A percentile compares a stretch with the other conserved stretches of the same genome.
phyloP scores from a whole-genome alignment of 2,888 invertebrate species.

The Syritta pipiens region DNA sequence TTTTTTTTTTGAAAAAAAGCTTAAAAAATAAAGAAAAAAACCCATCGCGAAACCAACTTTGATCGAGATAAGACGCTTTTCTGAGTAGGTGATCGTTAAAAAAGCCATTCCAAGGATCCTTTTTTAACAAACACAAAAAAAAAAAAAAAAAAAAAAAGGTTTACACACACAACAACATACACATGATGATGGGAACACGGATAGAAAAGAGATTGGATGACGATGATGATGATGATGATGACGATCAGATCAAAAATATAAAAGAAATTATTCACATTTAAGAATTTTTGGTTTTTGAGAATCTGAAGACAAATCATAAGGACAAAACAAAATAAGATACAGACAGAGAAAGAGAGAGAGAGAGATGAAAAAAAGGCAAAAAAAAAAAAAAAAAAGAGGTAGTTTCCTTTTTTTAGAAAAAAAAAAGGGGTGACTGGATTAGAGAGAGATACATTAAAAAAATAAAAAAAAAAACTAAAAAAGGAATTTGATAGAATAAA shows the following conservation, averaged over 20 bases:
- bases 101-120: too few relatives aligned
- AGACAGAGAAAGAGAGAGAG: not conserved
- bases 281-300: too few relatives aligned
- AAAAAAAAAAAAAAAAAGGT: not conserved
- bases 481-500: constrained; percentile 5
- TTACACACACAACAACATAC: not conserved
- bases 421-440: constrained; percentile 15
- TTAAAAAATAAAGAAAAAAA: too few relatives aligned
- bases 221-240: not conserved
- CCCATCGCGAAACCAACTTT: too few relatives aligned
- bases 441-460: constrained; percentile 9
- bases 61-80: too few relatives aligned
- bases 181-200: too few relatives aligned
- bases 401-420: not conserved
- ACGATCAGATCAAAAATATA: not conserved
- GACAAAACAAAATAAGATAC: constrained; percentile 3
- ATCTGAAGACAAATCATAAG: too few relatives aligned
- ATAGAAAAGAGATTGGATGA: too few relatives aligned
- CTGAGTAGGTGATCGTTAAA: too few relatives aligned
- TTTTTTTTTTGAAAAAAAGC: too few relatives aligned
- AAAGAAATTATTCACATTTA: too few relatives aligned
- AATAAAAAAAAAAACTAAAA: not conserved
- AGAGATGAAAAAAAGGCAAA: not conserved
- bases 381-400: not conserved
- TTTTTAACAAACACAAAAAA: not conserved